These are phyloP conservation scores for Anadara kagoshimensis DNA, from an alignment of 1,140 invertebrate genomes.

Conservation along the genomic window DNA sequence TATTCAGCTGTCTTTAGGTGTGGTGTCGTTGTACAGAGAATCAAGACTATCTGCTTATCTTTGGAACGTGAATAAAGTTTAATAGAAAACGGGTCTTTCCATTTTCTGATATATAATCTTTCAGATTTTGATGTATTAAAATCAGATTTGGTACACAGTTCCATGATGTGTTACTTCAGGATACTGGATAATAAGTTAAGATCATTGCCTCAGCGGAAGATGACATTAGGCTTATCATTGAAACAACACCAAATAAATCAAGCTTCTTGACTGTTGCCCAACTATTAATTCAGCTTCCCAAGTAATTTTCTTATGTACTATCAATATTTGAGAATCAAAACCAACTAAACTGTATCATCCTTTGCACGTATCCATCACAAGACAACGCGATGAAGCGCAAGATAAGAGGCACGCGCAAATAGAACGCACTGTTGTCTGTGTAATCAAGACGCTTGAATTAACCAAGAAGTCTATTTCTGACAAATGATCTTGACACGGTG, in stretches of 20 bases:
- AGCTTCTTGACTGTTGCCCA: background rate
- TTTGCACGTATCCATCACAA: conserved; percentile 2
- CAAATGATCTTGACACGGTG: conserved; percentile 19
- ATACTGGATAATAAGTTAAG: background rate
- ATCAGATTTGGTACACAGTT: conserved; percentile 5
- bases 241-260: conserved; percentile 7
- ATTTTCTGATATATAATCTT: conserved; percentile 23
- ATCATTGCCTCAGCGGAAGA: background rate
- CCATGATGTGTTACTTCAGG: background rate
- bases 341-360: conserved; percentile 4
- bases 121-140: conserved; percentile 6
- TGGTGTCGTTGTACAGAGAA: no score
- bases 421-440: conserved; percentile 10
- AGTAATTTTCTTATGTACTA: conserved; percentile 11
- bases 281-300: conserved; percentile 1
- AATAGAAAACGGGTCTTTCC: conserved; percentile 18
- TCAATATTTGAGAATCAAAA: conserved; percentile 15
- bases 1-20: no score
- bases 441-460: conserved; percentile 23
- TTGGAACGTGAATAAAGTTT: background rate
- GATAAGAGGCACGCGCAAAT: conserved; percentile 12
- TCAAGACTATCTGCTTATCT: background rate
- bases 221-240: background rate
- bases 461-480: conserved; percentile 14
- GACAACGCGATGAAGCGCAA: conserved; percentile 2